A percentile compares a stretch with the other conserved stretches of the same genome.
These are phyloP conservation scores for Merodon equestris DNA, from an alignment of 2,888 invertebrate genomes.

Conservation along the genomic window DNA sequence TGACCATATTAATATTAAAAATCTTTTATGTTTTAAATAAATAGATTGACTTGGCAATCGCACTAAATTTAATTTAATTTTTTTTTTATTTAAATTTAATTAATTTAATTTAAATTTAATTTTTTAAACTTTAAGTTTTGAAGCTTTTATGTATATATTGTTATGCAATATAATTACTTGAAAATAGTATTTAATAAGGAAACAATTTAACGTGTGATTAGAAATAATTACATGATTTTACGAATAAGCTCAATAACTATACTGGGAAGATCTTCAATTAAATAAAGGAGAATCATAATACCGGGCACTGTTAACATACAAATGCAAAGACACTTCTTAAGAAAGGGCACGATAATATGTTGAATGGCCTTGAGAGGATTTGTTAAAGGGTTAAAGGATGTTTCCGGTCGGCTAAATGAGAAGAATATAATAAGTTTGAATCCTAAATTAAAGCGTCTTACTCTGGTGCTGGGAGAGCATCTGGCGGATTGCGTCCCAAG, in stretches of 20 bases:
- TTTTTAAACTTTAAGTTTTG: too few species aligned
- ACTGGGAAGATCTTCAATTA: constrained; percentile 46
- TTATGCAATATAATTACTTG: too few species aligned
- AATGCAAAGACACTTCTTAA: constrained; percentile 63
- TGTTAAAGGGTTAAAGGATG: constrained; percentile 82
- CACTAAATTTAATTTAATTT: too few species aligned
- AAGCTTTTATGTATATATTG: too few species aligned
- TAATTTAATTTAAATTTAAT: too few species aligned
- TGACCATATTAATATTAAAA: too few species aligned
- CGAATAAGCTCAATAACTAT: constrained; percentile 12
- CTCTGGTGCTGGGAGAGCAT: constrained; percentile 83
- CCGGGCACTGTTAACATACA: constrained; percentile 66
- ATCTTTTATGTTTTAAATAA: too few species aligned
- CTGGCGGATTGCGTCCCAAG: constrained; percentile 82
- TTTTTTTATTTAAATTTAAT: too few species aligned
- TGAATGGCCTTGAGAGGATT: constrained; percentile 80
- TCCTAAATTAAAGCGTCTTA: constrained; percentile 76
- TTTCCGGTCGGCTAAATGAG: constrained; percentile 81
- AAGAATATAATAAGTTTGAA: background rate
- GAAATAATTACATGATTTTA: background rate
- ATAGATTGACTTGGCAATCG: too few species aligned
- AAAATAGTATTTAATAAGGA: background rate
- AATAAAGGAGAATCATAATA: constrained; percentile 11
- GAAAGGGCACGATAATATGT: constrained; percentile 72
- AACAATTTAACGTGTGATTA: background rate